Evolutionary conservation across 2,888 invertebrate species (phyloP).

Genomic region (Cerceris ruficornis): DNA sequence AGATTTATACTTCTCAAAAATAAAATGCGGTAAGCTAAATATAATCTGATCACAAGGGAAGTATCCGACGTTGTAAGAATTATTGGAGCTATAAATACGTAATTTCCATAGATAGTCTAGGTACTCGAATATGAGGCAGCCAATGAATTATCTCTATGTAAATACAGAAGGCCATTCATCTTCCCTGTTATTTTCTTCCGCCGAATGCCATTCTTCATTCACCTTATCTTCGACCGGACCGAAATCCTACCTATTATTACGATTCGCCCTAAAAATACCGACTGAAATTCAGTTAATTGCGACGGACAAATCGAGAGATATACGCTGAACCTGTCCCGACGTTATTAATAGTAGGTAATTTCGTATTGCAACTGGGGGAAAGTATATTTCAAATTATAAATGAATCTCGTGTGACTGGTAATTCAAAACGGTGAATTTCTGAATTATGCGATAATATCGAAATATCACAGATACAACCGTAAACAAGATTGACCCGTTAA

Average conservation of each 20-base stretch:
- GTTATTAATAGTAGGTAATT: too few relatives aligned
- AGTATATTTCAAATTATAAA: too few relatives aligned
- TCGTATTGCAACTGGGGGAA: too few relatives aligned
- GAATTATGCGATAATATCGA: too few relatives aligned
- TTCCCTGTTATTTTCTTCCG: conserved; percentile 8
- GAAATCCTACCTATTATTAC: too few relatives aligned
- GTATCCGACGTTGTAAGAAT: conserved; percentile 15
- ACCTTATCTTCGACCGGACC: conserved; percentile 11
- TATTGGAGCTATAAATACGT: conserved; percentile 38
- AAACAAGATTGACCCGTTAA: too few relatives aligned
- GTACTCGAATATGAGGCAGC: conserved; percentile 14
- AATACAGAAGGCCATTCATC: conserved; percentile 37
- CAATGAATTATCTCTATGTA: conserved; percentile 44
- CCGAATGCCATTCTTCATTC: background rate
- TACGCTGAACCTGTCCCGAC: too few relatives aligned
- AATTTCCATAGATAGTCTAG: conserved; percentile 25
- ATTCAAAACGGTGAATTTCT: too few relatives aligned
- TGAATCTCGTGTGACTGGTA: too few relatives aligned
- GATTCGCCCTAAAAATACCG: too few relatives aligned
- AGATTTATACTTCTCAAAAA: background rate
- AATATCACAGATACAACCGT: too few relatives aligned
- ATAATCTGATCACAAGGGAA: background rate
- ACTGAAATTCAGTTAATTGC: background rate
- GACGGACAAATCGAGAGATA: too few relatives aligned
- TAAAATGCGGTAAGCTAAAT: background rate